Base-by-base conservation (phyloP, 2,797 vertebrate genomes). In the Arvicola amphibius region DNA sequence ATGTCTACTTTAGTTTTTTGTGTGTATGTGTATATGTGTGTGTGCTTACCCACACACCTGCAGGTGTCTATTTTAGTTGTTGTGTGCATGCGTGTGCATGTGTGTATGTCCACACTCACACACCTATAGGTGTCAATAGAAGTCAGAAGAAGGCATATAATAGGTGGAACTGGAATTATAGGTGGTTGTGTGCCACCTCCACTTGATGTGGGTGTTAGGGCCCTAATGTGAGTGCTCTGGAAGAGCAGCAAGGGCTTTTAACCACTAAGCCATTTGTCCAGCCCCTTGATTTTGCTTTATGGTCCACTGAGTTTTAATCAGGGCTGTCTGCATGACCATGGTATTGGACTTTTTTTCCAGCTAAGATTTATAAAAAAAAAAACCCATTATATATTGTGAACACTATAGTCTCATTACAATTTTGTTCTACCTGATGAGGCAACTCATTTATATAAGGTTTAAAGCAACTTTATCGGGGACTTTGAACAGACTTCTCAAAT, bases 401-500 rank as follows among this genome's bases (percentile, higher is more conserved):
- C 19, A 5, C 59, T 91, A 27, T 91, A 43, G 25, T 78, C 43
- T 92, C 69, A 43, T 69, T 78, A 69, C 61, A 59, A n/a, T 8
- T 84, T 83, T 83, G 16, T 63, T 34, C 29, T 53, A 48, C 19
- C 34, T 4, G 53, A 77, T 56, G 14, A 74, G 43, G 6, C 63
- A 17, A n/a, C 40, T 92, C 48, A 37, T 79, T 87, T 25, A 61
- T 1, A 81, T 43, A 16, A 27, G 21, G 73, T 81, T 86, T 46
- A 67, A 88, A 92, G 46, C 14, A 17, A 65, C 3, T 80, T 85
- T 48, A 40, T 8, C 1, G 6, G 21, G 8, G 32, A 74, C 46
- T 91, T 92, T 81, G 12, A 95, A 92, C 37, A 46, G 80, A 71
- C 5, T 81, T 43, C 56, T 94, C 7, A 71, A 76, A 76, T 90